A percentile compares a stretch with the other conserved stretches of the same genome.
Conservation (phyloP, 1,140 invertebrate species). For the Agrypnia vestita region DNA sequence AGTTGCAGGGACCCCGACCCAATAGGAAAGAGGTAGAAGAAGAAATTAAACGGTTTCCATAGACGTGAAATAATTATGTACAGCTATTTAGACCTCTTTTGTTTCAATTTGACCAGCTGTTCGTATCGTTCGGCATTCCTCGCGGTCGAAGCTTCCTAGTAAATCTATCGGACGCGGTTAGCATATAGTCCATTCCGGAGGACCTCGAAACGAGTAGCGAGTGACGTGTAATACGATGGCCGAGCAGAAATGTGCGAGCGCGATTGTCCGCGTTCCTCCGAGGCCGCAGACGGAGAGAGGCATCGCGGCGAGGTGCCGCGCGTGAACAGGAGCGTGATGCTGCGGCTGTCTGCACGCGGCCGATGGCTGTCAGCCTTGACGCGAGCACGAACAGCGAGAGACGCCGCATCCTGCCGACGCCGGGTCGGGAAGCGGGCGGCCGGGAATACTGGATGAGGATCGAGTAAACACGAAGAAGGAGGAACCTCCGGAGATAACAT, state of each 20-base stretch:
- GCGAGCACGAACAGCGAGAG: slow-evolving; percentile 6
- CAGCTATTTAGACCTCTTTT: too few relatives aligned
- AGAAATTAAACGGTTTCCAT: too few relatives aligned
- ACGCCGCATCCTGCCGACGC: slow-evolving; percentile 1
- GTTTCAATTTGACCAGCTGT: neutral
- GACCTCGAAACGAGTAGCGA: neutral
- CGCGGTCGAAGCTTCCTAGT: neutral
- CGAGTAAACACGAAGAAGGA: neutral
- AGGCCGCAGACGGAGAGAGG: neutral
- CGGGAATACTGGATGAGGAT: slow-evolving; percentile 4
- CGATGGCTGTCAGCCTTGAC: neutral
- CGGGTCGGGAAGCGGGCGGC: neutral
- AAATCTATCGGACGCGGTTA: slow-evolving; percentile 2
- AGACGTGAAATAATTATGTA: too few relatives aligned
- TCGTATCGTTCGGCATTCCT: neutral
- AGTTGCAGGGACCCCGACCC: too few relatives aligned
- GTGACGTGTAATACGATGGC: neutral
- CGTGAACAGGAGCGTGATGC: neutral
- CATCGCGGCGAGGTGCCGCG: neutral
- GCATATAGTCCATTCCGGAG: slow-evolving; percentile 2
- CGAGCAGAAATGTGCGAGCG: neutral
- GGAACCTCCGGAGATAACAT: neutral
- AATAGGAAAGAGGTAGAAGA: too few relatives aligned
- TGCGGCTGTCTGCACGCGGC: neutral
- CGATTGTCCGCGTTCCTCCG: neutral